Percentiles rank a stretch among this genome's conserved stretches.
Conservation (phyloP, 1,140 invertebrate species). For the Trichoplusia ni region DNA sequence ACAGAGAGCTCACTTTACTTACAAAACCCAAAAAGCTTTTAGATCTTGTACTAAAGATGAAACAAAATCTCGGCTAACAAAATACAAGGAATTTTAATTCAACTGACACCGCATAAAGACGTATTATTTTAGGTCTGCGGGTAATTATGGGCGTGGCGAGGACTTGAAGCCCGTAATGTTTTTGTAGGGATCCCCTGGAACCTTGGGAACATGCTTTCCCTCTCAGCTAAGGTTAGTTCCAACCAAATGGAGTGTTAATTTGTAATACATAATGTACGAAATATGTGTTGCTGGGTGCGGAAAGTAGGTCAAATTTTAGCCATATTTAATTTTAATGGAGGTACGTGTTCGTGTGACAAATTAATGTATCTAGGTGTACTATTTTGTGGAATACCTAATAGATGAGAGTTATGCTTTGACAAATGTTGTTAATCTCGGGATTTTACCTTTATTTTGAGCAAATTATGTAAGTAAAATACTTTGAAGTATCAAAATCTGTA, state of each 20-base stretch:
- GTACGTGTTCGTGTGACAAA: no score
- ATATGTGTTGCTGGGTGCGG: not conserved
- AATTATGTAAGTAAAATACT: no score
- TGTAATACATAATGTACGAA: slow-evolving; percentile 11
- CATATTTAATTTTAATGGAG: no score
- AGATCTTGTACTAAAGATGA: not conserved
- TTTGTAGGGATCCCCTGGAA: slow-evolving; percentile 24
- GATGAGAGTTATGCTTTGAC: no score
- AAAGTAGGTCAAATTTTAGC: slow-evolving; percentile 2
- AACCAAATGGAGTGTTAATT: slow-evolving; percentile 20
- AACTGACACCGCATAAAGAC: not conserved
- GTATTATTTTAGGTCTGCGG: slow-evolving; percentile 24
- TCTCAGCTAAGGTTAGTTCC: slow-evolving; percentile 6
- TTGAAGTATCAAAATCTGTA: no score
- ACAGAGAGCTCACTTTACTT: not conserved
- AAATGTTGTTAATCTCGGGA: no score
- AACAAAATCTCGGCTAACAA: slow-evolving; percentile 16
- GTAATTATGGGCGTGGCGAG: slow-evolving; percentile 7
- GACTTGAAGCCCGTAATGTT: slow-evolving; percentile 22
- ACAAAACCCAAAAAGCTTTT: not conserved
- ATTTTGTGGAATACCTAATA: no score
- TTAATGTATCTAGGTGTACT: no score
- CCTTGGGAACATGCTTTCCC: slow-evolving; percentile 23
- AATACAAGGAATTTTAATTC: slow-evolving; percentile 14
- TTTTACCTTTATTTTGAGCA: no score